A percentile compares a stretch with the other conserved stretches of the same genome.
Conservation (phyloP, 2,113 vertebrate genomes). For the Malurus alboscapulatus region DNA sequence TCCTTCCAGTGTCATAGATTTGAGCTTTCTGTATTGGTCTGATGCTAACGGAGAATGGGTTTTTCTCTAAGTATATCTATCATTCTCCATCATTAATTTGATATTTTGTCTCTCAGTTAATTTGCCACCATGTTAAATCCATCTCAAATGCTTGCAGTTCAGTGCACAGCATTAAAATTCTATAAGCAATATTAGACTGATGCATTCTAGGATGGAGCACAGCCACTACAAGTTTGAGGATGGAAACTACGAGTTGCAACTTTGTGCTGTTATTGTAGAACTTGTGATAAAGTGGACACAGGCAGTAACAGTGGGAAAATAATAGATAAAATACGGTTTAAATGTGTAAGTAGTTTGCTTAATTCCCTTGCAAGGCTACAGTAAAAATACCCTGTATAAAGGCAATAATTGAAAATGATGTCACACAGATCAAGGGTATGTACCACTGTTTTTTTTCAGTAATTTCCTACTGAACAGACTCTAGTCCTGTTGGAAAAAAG, state of each 20-base stretch:
- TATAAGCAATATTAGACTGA: accelerated
- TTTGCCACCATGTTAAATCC: background rate
- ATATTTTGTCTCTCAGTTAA: background rate
- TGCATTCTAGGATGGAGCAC: background rate
- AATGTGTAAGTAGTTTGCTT: background rate
- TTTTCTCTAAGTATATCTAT: background rate
- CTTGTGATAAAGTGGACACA: background rate
- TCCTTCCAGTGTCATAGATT: background rate
- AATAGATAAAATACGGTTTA: background rate
- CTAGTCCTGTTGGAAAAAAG: background rate
- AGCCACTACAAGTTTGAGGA: background rate
- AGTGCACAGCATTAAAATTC: background rate
- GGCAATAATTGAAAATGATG: background rate
- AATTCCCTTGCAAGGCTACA: background rate
- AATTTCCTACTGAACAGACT: background rate
- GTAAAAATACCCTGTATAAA: background rate
- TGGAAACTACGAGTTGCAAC: background rate
- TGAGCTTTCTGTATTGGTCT: background rate
- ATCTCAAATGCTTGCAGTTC: background rate
- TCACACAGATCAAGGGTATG: background rate
- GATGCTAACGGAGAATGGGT: background rate
- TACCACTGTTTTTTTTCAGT: background rate
- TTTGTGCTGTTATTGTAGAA: background rate
- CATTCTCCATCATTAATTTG: background rate
- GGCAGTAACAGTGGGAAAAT: background rate